Percentiles rank a stretch among this genome's conserved stretches.
phyloP scores from a whole-genome alignment of 2,797 vertebrate genomes.

The Enteromius radiatus region DNA sequence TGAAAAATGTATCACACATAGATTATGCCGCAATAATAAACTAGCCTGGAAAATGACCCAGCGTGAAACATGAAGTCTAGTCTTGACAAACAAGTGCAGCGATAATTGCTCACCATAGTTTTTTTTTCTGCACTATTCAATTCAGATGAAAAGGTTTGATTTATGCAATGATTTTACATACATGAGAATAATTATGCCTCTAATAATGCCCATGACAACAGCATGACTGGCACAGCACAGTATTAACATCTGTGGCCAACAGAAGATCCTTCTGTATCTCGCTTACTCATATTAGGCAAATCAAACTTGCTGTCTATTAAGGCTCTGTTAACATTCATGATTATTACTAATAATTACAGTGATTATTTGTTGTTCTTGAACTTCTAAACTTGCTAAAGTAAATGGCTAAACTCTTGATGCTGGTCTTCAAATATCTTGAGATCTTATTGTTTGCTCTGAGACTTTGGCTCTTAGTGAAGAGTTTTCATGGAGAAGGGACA shows the following conservation, averaged over 20 bases:
- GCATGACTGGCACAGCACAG: conserved; percentile 72
- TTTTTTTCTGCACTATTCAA: conserved; percentile 67
- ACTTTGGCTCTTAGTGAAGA: conserved; percentile 8
- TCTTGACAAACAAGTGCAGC: no score
- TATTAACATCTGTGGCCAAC: conserved; percentile 48
- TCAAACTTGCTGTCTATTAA: not conserved
- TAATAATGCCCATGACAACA: conserved; percentile 61
- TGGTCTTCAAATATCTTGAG: conserved; percentile 5
- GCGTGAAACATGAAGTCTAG: conserved; percentile 32
- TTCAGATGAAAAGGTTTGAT: conserved; percentile 72
- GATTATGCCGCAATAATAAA: not conserved
- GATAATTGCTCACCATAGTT: conserved; percentile 64
- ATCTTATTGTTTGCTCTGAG: not conserved
- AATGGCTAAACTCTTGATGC: conserved; percentile 5
- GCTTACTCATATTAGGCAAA: not conserved
- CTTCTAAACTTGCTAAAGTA: conserved; percentile 3
- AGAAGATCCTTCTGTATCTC: conserved; percentile 33
- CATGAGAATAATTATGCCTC: conserved; percentile 66
- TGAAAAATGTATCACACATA: not conserved
- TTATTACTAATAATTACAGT: not conserved
- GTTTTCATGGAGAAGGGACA: conserved; percentile 9
- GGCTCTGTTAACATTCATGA: not conserved
- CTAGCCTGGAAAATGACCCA: not conserved
- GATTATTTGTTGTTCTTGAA: not conserved
- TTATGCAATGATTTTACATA: conserved; percentile 72